Conservation (phyloP, 2,797 vertebrate species). For the Mycteria americana region DNA sequence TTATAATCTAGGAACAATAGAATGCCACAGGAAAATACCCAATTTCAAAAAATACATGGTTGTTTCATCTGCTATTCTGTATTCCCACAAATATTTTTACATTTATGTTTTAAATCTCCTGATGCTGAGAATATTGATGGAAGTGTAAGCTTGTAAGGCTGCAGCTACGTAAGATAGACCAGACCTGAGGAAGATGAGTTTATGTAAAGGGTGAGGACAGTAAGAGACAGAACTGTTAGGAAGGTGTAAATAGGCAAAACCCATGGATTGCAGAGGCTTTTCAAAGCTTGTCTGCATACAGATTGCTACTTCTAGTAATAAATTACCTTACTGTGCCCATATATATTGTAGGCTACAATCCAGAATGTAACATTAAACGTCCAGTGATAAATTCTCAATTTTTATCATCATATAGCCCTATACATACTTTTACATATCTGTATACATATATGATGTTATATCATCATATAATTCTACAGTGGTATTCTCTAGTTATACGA, state of each 20-base stretch:
- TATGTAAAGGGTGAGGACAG: neutral
- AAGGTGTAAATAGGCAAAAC: neutral
- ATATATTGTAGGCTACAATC: neutral
- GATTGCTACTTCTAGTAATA: neutral
- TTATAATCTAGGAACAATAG: neutral
- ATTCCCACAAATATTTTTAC: neutral
- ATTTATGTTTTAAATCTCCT: neutral
- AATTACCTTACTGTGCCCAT: neutral
- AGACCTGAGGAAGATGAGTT: neutral
- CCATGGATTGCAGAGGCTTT: neutral
- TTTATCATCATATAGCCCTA: neutral
- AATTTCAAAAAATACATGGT: neutral
- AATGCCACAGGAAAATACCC: neutral
- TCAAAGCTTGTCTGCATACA: neutral
- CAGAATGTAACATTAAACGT: neutral
- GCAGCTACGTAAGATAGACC: neutral
- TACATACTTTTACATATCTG: neutral
- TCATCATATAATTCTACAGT: neutral
- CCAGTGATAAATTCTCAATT: neutral
- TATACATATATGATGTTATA: neutral
- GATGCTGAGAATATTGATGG: neutral
- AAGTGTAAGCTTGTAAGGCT: neutral
- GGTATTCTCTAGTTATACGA: neutral
- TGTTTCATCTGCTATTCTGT: neutral
- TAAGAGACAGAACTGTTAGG: neutral